Conservation (phyloP, 2,113 vertebrate genomes). For the Corydoras maculifer region DNA sequence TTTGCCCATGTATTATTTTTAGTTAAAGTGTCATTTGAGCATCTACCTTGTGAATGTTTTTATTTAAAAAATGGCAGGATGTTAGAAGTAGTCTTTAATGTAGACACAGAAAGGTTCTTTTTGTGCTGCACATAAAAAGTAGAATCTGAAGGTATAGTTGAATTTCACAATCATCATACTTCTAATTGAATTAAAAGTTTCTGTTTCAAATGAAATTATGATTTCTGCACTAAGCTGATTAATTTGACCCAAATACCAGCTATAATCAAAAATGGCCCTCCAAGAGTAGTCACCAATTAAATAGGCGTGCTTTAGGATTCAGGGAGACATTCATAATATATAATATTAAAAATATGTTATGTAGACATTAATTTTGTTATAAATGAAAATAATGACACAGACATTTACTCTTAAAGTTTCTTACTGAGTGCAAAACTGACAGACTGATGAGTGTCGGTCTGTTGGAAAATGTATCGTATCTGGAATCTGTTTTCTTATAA, state of each 20-base stretch:
- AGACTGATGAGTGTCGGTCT: conserved; percentile 1
- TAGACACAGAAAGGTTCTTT: too few species aligned
- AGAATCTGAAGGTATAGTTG: too few species aligned
- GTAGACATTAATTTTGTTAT: not conserved
- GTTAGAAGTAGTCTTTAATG: too few species aligned
- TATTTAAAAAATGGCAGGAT: too few species aligned
- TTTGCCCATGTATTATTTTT: too few species aligned
- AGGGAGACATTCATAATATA: not conserved
- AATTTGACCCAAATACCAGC: not conserved
- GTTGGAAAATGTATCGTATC: conserved; percentile 7
- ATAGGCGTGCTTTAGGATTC: not conserved
- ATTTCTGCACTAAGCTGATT: not conserved
- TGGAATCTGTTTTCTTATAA: conserved; percentile 7
- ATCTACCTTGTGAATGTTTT: too few species aligned
- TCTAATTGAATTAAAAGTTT: not conserved
- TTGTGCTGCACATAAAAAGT: too few species aligned
- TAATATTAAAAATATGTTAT: not conserved
- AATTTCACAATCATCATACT: not conserved
- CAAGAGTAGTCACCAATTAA: not conserved
- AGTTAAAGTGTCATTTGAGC: too few species aligned
- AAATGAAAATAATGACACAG: not conserved
- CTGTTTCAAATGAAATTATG: not conserved
- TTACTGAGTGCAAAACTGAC: not conserved
- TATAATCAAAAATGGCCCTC: not conserved
- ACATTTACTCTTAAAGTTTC: not conserved